Base-by-base conservation (phyloP, 2,888 invertebrate species). In the Aleiodes testaceus region DNA sequence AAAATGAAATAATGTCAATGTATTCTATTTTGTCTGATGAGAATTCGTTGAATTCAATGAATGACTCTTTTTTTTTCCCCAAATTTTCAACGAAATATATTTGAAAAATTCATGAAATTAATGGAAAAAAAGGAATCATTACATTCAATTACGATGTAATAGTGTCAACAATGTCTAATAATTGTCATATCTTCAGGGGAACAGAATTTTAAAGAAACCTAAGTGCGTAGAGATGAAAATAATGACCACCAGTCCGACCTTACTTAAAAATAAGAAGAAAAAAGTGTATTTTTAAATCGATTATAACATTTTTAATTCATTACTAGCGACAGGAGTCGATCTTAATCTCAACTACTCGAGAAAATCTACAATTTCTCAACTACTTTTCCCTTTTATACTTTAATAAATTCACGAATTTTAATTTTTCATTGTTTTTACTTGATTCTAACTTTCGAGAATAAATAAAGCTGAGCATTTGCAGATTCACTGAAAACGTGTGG, bases 401-500 rank as follows among this genome's bases (percentile, higher is more conserved):
- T 47, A 47, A 53, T 53, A 53, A 22, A 53, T 53, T 49, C 5
- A 26, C 22, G 7, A 11, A n/a, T 18, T 1, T 14, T 7, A 14
- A 20, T 53, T 22, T 16, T 66, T 36, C 42, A 53, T 16, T 14
- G 5, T 30, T 47, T 5, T 66, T 44, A 36, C 16, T 16, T 65
- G n/a, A 11, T 36, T 53, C 1, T 52, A 6, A 22, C 0, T 59
- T 59, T 36, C 11, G 26, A 26, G 5, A 18, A 36, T 36, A 14
- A 42, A 3, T n/a, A 26, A 36, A n/a, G 22, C 4, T 14, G 11
- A 18, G 14, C 18, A 65, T 50, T 49, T 1, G 16, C 42, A 16
- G 36, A 49, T 65, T 65, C 20, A 49, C 14, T 20, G 16, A 47
- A 16, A 65, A 65, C 45, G 65, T 36, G 52, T 65, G 70, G 70